Evolutionary conservation across 92 coral and sea anemone genomes (phyloP), one percentile per base, ranked within the genome.

Genomic region (Epizoanthus fatuus): DNA sequence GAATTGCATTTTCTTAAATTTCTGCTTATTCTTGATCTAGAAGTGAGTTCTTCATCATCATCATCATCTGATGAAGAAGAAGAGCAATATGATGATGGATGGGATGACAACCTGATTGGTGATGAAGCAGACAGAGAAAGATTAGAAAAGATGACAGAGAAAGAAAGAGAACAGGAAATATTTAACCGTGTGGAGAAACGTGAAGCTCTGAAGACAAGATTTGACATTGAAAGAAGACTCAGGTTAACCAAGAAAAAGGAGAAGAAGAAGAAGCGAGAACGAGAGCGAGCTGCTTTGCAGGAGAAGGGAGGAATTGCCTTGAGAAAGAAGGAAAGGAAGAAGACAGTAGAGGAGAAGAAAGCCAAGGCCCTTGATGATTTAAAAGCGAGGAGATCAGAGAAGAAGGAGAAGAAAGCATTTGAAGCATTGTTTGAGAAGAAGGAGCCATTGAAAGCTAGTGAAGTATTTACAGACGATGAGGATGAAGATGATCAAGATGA

Each of bases 401-500:
- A 97, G 81, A 93, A 91, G 63, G 94, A 95, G 72, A 90, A 85
- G 72, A 91, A 93, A 79, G 97, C 93, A 22, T 95, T 88, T 25
- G 98, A 97, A 78, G 90, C 99, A 17, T 63, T 93, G 81, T 64
- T 88, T 14, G 99, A 97, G 73, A 95, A 91, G 83, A 97, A 97
- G 71, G 99, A 95, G 58, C 99, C 97, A 60, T 72, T 91, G 56
- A 97, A 91, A 81, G 92, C 97, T 25, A 93, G 94, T 85, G 99
- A 97, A 53, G 98, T 97, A 14, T 97, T 93, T 80, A 93, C 98
- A 37, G 99, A 97, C 80, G 99, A 97, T 69, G 99, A 97, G 70
- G 98, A 93, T 89, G 99, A 97, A 0, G 98, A 97, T 58, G 99
- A 97, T 39, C 98, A 95, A 62, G 98, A 95, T 17, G 99, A 96